A percentile compares a stretch with the other conserved stretches of the same genome.
These are phyloP conservation scores for Ciona savignyi DNA, from an alignment of 23 tunicate genomes.

Conservation along the genomic window DNA sequence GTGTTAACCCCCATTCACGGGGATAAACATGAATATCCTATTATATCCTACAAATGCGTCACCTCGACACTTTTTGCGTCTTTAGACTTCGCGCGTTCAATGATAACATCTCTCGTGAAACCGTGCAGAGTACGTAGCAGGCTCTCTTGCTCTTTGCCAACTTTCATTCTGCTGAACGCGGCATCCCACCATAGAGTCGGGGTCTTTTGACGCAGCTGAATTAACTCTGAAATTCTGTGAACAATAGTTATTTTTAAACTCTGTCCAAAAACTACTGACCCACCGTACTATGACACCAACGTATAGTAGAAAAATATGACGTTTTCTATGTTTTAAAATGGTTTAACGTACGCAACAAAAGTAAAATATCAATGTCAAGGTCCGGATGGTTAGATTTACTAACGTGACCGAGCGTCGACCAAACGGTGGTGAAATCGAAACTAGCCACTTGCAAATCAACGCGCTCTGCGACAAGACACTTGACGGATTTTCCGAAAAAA, in stretches of 20 bases:
- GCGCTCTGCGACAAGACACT: no score
- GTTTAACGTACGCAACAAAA: neutral
- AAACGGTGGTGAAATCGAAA: no score
- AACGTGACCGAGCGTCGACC: no score
- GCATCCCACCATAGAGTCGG: conserved; percentile 51
- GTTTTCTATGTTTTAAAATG: neutral
- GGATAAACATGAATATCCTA: no score
- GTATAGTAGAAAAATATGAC: neutral
- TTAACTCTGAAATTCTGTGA: conserved; percentile 17
- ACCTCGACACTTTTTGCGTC: no score
- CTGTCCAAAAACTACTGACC: neutral
- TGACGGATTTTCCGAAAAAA: no score
- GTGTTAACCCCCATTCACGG: no score
- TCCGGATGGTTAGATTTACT: no score
- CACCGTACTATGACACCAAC: neutral
- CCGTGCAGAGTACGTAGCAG: conserved; percentile 34
- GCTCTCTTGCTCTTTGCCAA: conserved; percentile 43
- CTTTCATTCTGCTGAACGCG: conserved; percentile 17
- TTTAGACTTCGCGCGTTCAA: no score
- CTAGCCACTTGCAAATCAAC: no score
- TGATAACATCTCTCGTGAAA: conserved; percentile 50
- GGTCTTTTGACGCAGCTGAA: conserved; percentile 55
- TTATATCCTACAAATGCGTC: no score
- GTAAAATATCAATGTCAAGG: no score
- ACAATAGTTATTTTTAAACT: neutral